phyloP scores from a whole-genome alignment of 1,140 invertebrate genomes.

The Dinoponera quadriceps region DNA sequence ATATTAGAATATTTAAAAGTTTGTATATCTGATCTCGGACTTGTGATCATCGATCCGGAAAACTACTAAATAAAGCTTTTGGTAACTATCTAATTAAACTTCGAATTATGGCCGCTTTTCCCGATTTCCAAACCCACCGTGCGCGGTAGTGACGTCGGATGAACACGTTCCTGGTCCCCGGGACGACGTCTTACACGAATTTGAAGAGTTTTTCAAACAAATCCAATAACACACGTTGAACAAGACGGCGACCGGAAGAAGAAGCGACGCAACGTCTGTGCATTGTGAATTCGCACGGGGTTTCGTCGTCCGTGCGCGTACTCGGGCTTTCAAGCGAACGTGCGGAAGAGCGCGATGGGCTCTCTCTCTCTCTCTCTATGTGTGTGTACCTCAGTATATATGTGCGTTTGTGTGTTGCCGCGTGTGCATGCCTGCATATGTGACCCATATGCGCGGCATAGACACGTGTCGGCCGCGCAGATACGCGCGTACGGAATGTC shows the following conservation, averaged over 20 bases:
- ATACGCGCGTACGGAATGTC: conserved; percentile 7
- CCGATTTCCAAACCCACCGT: too few species aligned
- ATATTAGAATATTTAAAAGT: too few species aligned
- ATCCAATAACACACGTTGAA: conserved; percentile 73
- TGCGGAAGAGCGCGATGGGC: conserved; percentile 36
- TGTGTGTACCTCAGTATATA: not conserved
- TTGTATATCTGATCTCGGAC: too few species aligned
- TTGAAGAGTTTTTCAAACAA: conserved; percentile 77
- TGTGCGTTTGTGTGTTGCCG: not conserved
- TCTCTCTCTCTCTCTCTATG: not conserved
- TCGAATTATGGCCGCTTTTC: too few species aligned
- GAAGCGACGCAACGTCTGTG: conserved; percentile 42
- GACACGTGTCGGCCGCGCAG: conserved; percentile 24
- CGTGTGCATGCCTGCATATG: conserved; percentile 14
- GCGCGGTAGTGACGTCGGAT: not conserved
- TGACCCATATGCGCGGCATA: conserved; percentile 26
- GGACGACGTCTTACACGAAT: conserved; percentile 60
- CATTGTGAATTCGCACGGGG: conserved; percentile 69
- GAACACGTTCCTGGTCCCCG: conserved; percentile 38
- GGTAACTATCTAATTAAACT: too few species aligned
- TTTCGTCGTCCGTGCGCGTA: conserved; percentile 39
- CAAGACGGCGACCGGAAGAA: conserved; percentile 22
- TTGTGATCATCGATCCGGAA: too few species aligned
- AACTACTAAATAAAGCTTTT: too few species aligned
- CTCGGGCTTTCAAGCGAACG: conserved; percentile 41